Evolutionary conservation across 2,113 vertebrate genomes (phyloP).

Genomic region (Lethenteron camtschaticum): DNA sequence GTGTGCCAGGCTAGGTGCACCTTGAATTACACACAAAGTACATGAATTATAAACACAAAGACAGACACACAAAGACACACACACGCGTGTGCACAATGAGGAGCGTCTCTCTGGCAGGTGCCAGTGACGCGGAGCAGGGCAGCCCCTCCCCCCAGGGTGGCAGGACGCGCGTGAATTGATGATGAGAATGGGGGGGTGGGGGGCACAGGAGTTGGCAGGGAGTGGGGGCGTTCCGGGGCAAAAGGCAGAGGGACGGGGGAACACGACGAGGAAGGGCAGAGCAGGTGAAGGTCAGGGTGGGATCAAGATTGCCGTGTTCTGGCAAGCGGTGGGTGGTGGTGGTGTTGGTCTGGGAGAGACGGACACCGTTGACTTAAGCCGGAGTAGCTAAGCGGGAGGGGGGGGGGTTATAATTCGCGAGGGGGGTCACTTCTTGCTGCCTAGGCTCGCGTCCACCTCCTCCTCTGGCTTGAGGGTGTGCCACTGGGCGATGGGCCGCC

Average conservation of each 20-base stretch:
- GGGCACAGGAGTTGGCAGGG: neutral
- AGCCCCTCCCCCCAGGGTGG: neutral
- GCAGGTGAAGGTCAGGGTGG: neutral
- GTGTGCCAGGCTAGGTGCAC: too few species aligned
- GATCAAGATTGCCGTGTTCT: neutral
- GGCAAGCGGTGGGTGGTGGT: too few species aligned
- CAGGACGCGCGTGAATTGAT: neutral
- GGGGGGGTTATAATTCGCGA: too few species aligned
- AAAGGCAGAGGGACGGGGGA: neutral
- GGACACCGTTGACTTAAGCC: too few species aligned
- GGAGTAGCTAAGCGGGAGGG: too few species aligned
- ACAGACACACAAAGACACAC: too few species aligned
- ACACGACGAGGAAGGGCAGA: neutral
- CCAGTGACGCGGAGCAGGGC: too few species aligned
- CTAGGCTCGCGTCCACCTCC: conserved; percentile 71
- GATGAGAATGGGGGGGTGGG: neutral
- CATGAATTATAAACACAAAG: too few species aligned
- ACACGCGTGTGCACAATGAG: too few species aligned
- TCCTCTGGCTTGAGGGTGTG: conserved; percentile 90
- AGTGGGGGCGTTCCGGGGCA: neutral
- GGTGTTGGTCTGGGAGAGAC: too few species aligned
- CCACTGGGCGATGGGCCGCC: conserved; percentile 91
- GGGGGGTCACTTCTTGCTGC: conserved; percentile 56
- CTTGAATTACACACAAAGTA: too few species aligned
- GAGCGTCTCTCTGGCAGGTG: too few species aligned